Evolutionary conservation across 2,888 invertebrate genomes (phyloP), one percentile per base, ranked within the genome.

Genomic region (Melitaea athalia): DNA sequence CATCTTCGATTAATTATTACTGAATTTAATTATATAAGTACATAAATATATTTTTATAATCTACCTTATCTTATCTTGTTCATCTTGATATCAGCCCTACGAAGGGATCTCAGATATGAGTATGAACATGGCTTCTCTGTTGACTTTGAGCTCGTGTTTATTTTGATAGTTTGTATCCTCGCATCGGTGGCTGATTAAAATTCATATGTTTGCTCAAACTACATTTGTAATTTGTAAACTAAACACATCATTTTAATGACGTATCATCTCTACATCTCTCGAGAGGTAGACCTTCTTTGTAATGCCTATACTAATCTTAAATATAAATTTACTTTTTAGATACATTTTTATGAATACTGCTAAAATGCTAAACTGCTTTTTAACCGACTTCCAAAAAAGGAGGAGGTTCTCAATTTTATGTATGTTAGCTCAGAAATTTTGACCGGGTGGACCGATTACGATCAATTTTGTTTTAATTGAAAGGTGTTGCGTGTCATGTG

Each of bases 91-190:
- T 14, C 49, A 67, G 47, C 66, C 61, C 17, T 67, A 55, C 33
- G 52, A 43, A 17, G 33, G 38, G 55, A 12, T 63, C 53, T 12
- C 24, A 55, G 53, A 68, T 68, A 68, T 62, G 14, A 14, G 53
- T 31, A 61, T 33, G 55, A 45, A 31, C 43, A 55, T 61, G 14
- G 49, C 50, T 59, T 50, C 33, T 31, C 43, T 64, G 68, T 68
- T 68, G 64, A 68, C 61, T 62, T 50, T 61, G 42, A 8, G 47
- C 33, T 47, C 17, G 42, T 64, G 64, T 68, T 68, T 64, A 50
- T 59, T 64, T 62, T 68, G 61, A 57, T 62, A 47, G 43, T 57
- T 64, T 49, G 47, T 47, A 24, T 33, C 53, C 60, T 53, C 33
- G 55, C 50, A 11, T 7, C 7, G 31, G 53, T 45, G 42, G 38